Conservation (phyloP, 2,113 vertebrate genomes). For the Indicator indicator region DNA sequence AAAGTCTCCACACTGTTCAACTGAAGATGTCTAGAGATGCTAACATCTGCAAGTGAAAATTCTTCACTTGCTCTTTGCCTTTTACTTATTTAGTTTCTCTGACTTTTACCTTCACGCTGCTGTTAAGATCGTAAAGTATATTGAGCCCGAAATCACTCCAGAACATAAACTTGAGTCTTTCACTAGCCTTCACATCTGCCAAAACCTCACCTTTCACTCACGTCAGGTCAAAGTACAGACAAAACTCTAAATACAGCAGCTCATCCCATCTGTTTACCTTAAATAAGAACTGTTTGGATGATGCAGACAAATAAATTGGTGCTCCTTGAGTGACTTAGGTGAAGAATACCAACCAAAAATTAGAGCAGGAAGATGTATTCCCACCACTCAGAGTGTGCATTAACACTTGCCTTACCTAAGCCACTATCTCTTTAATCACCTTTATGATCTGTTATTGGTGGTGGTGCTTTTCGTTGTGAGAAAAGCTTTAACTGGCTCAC, state of each 20-base stretch:
- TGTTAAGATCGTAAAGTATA: neutral
- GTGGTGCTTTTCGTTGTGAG: neutral
- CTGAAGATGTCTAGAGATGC: neutral
- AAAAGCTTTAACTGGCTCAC: neutral
- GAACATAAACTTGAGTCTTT: neutral
- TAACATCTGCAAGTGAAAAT: neutral
- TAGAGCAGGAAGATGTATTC: neutral
- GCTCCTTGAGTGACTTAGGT: neutral
- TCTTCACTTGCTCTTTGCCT: neutral
- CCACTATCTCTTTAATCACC: fast-evolving
- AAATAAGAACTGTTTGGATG: neutral
- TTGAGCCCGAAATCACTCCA: neutral
- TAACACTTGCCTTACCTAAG: neutral
- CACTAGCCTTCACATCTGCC: neutral
- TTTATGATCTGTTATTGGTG: neutral
- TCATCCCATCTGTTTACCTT: neutral
- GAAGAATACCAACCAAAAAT: neutral
- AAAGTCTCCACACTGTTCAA: neutral
- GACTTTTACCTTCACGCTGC: neutral
- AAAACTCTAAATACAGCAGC: neutral
- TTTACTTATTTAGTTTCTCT: neutral
- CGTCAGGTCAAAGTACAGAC: neutral
- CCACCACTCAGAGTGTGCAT: neutral
- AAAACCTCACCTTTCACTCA: neutral
- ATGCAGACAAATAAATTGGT: neutral